Base-by-base conservation (phyloP, 2,797 vertebrate species). In the Lithobates pipiens region DNA sequence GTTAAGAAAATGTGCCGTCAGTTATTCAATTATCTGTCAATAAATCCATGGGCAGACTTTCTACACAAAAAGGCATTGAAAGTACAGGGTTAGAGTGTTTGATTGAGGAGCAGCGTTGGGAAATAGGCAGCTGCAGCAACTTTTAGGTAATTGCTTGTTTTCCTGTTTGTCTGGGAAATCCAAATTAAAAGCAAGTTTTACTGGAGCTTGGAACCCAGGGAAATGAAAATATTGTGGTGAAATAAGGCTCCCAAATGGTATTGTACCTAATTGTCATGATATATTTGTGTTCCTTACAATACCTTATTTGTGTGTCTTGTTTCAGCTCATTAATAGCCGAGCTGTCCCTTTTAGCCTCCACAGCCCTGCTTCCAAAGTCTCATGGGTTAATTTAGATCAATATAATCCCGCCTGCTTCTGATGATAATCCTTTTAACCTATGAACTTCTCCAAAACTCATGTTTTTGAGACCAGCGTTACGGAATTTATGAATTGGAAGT, bases 21-120 rank as follows among this genome's bases (percentile, higher is more conserved):
- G 23, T 82, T 86, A 79, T 82, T 76, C 80, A 84, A 84, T 84
- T 83, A 86, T 86, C 76, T 83, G 80, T 76, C 76, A 76, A 88
- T 85, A 88, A 88, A 88, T 88, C 87, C 57, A 79, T 82, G 44
- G 80, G 76, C 84, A 86, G 87, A 79, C 84, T 82, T 78, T 70
- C 87, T 86, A 46, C 79, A 83, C 79, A 80, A 87, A 83, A 82
- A 83, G 76, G 84, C 83, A 83, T 76, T 85, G 80, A 80, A 83
- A 74, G 87, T 77, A 88, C 76, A 76, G 79, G 70, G 81, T 79
- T 87, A 87, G 72, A 83, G 72, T 54, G 70, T 76, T 81, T 79
- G 85, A 83, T 83, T 78, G 85, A 87, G 80, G 81, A 72, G 76
- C 72, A 79, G 72, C 57, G 80, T 75, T 44, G 81, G 76, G 70